These are phyloP conservation scores for Brachyistius frenatus DNA, from an alignment of 2,113 vertebrate species.

Conservation along the genomic window DNA sequence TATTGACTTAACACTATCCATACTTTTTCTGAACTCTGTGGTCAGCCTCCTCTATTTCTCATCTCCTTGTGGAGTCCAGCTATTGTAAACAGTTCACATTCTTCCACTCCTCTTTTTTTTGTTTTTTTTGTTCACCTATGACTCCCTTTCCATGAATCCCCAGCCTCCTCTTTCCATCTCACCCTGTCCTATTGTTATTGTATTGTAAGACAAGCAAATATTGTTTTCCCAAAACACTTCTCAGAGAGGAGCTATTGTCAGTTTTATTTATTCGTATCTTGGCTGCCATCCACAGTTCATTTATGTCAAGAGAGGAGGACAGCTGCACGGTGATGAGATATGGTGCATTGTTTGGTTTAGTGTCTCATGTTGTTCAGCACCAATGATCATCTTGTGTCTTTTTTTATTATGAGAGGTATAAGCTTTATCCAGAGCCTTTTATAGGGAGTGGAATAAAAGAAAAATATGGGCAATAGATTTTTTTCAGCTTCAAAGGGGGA, in stretches of 20 bases:
- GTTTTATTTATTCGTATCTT: conserved; percentile 55
- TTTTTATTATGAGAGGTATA: conserved; percentile 34
- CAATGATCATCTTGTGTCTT: conserved; percentile 41
- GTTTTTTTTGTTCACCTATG: background rate
- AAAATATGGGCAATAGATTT: conserved; percentile 27
- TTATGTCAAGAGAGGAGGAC: conserved; percentile 55
- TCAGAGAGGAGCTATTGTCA: conserved; percentile 50
- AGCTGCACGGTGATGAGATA: conserved; percentile 52
- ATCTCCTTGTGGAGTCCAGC: conserved; percentile 48
- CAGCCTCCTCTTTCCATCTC: conserved; percentile 36
- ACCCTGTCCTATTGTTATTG: conserved; percentile 32
- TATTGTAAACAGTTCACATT: conserved; percentile 64
- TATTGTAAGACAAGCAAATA: conserved; percentile 55
- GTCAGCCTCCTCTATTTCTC: conserved; percentile 39
- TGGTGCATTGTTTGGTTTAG: conserved; percentile 57
- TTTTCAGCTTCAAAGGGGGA: conserved; percentile 14
- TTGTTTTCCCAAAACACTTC: conserved; percentile 61
- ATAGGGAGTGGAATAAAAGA: conserved; percentile 17
- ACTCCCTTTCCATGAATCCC: conserved; percentile 32
- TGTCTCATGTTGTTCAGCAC: conserved; percentile 61
- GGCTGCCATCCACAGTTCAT: conserved; percentile 50
- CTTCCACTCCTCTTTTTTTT: conserved; percentile 20
- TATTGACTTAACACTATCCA: conserved; percentile 39
- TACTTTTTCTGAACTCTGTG: conserved; percentile 27
- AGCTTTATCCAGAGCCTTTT: conserved; percentile 36